phyloP scores from a whole-genome alignment of 2,113 vertebrate genomes.

The Erythrocercus mccallii region DNA sequence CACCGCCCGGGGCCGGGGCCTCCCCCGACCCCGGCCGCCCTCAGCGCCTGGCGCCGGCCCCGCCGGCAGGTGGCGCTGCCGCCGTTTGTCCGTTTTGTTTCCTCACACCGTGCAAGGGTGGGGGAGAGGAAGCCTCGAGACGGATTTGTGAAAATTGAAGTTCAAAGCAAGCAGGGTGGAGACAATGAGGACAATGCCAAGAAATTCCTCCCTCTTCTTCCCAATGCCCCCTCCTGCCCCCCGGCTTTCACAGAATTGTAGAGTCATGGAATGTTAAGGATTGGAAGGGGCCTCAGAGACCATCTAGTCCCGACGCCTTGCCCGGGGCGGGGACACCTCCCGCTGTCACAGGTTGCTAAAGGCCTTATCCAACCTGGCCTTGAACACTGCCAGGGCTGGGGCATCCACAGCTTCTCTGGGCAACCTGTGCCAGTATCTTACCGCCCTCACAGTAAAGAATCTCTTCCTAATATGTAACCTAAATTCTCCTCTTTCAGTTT shows the following conservation, averaged over 20 bases:
- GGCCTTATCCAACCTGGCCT: neutral
- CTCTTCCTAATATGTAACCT: neutral
- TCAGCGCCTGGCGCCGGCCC: neutral
- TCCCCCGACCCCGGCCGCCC: neutral
- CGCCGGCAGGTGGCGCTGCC: neutral
- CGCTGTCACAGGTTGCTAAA: neutral
- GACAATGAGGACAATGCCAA: neutral
- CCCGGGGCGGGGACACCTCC: too few species aligned
- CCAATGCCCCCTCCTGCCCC: rapidly evolving
- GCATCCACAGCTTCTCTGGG: neutral
- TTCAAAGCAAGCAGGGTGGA: neutral
- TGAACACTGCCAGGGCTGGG: neutral
- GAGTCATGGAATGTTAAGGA: too few species aligned
- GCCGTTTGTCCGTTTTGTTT: neutral
- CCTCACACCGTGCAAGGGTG: rapidly evolving
- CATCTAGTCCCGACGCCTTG: rapidly evolving
- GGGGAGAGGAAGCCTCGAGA: neutral
- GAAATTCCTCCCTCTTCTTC: neutral
- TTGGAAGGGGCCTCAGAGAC: neutral
- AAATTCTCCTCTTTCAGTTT: neutral
- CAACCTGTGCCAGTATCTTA: neutral
- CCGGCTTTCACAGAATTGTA: rapidly evolving
- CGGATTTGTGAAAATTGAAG: neutral
- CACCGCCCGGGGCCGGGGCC: rapidly evolving
- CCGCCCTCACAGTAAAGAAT: neutral